Conservation (phyloP, 2,113 vertebrate genomes). For the Psephotus haematonotus region DNA sequence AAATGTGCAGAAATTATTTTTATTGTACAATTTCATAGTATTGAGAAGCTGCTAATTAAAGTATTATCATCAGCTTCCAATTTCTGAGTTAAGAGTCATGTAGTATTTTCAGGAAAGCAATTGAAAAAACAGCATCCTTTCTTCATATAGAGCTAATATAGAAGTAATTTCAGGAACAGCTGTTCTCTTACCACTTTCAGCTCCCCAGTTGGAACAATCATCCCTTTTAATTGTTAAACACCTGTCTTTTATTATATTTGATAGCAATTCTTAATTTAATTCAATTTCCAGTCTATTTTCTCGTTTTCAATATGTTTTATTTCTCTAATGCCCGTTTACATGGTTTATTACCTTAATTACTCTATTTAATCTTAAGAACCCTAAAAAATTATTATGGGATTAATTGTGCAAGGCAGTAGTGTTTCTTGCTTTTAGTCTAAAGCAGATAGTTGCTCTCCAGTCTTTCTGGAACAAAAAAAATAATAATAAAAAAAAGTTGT, state of each 20-base stretch:
- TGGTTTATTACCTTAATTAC: constrained; percentile 59
- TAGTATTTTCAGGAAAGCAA: constrained; percentile 21
- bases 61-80: neutral
- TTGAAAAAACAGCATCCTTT: constrained; percentile 38
- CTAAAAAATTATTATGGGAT: constrained; percentile 59
- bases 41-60: neutral
- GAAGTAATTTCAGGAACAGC: constrained; percentile 58
- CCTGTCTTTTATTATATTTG: constrained; percentile 69
- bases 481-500: neutral
- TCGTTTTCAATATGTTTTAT: constrained; percentile 34
- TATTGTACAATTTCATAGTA: neutral
- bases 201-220: constrained; percentile 35
- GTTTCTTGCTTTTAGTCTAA: constrained; percentile 31
- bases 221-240: constrained; percentile 62
- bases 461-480: constrained; percentile 11
- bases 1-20: neutral
- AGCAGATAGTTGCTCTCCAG: constrained; percentile 5
- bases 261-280: constrained; percentile 53
- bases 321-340: constrained; percentile 53
- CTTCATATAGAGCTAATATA: constrained; percentile 1
- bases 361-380: constrained; percentile 59
- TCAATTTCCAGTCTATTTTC: constrained; percentile 19
- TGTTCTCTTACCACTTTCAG: constrained; percentile 52
- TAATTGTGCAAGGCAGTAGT: constrained; percentile 60
- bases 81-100: neutral